A percentile compares a stretch with the other conserved stretches of the same genome.
Conservation (phyloP, 2,113 vertebrate genomes). For the Anhinga anhinga region DNA sequence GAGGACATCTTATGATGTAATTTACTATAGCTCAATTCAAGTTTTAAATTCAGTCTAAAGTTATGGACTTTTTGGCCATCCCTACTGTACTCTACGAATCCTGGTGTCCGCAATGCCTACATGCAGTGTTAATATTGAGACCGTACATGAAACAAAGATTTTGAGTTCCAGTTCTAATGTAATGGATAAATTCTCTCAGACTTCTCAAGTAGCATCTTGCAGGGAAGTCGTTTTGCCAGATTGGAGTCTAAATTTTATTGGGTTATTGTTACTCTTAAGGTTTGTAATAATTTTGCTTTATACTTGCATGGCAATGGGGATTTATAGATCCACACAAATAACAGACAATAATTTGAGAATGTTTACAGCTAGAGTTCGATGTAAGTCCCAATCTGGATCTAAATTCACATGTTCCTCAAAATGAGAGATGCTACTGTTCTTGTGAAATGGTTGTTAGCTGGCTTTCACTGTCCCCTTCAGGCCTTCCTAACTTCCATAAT, state of each 20-base stretch:
- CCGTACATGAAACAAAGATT: background rate
- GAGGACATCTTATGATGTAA: background rate
- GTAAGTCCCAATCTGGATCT: background rate
- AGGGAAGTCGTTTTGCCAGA: background rate
- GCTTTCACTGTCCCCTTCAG: background rate
- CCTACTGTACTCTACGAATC: background rate
- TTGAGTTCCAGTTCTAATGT: background rate
- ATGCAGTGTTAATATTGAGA: background rate
- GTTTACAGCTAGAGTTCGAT: background rate
- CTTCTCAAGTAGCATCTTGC: background rate
- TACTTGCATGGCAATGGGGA: background rate
- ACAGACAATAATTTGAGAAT: background rate
- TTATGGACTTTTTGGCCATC: background rate
- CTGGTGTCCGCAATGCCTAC: background rate
- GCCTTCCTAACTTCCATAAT: background rate
- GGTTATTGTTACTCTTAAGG: background rate
- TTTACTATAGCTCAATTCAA: background rate
- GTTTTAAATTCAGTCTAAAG: background rate
- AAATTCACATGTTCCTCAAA: background rate
- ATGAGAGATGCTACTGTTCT: background rate
- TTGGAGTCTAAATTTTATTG: background rate
- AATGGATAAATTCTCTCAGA: background rate
- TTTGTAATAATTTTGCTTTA: background rate
- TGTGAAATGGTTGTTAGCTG: background rate
- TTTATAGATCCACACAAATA: background rate